Evolutionary conservation across 1,140 invertebrate species (phyloP).

Genomic region (Elymnias hypermnestra): DNA sequence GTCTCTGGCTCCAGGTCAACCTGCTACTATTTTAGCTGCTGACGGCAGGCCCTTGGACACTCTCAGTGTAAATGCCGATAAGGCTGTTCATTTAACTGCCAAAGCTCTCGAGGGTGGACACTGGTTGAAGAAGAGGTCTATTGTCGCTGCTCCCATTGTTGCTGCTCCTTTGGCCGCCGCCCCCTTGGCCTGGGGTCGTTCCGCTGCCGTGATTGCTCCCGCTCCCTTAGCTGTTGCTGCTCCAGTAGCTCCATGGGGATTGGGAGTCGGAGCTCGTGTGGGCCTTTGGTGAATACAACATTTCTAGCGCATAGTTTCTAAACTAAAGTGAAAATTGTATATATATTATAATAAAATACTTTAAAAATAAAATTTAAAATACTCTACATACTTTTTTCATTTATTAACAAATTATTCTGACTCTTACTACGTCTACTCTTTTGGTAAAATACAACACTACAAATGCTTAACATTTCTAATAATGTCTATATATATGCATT

Average conservation of each 20-base stretch:
- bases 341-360: no score
- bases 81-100: conserved; percentile 60
- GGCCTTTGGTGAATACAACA: conserved; percentile 30
- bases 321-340: no score
- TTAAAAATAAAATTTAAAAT: no score
- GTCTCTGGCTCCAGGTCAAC: conserved; percentile 57
- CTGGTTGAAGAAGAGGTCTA: conserved; percentile 51
- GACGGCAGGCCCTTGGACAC: conserved; percentile 69
- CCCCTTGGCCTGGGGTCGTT: conserved; percentile 11
- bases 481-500: no score
- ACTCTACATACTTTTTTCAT: no score
- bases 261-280: conserved; percentile 11
- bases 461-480: no score
- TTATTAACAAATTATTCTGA: no score
- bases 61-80: conserved; percentile 66
- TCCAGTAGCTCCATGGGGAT: conserved; percentile 16
- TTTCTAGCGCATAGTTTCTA: no score
- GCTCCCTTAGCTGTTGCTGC: background rate
- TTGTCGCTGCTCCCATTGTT: conserved; percentile 23
- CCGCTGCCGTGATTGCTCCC: conserved; percentile 23
- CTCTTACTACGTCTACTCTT: no score
- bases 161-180: conserved; percentile 16
- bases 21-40: conserved; percentile 61
- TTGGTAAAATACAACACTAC: no score
- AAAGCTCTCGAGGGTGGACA: conserved; percentile 52